Evolutionary conservation across 2,888 invertebrate genomes (phyloP), one percentile per base, ranked within the genome.

Genomic region (Cantharis flavilabris): DNA sequence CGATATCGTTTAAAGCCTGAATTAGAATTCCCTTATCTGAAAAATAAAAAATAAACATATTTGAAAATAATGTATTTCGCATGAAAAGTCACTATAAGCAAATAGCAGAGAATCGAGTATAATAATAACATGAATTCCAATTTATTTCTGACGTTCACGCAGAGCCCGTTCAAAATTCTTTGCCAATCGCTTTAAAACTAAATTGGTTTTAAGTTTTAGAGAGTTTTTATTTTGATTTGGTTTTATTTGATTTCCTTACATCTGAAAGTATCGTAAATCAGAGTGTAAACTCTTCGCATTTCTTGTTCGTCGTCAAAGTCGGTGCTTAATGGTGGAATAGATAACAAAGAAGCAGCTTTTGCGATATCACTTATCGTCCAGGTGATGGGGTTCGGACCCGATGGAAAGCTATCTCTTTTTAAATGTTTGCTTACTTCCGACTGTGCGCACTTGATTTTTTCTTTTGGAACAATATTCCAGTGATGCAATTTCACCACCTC

Each of bases 221-320:
- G 18, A 7, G 18, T 9, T 20, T 23, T 67, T 9, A 4, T 49
- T 49, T 49, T 16, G 16, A 1, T 23, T 11, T 9, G 16, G 23
- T 23, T 20, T n/a, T 3, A 18, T 20, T 64, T 64, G 13, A 18
- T 11, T 20, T 64, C 7, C 93, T 92, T 88, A 94, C 94, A 94
- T 86, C 94, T 89, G 81, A 93, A 92, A 0, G 94, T 93, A 83
- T 94, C 94, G 86, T 94, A 94, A 81, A 94, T 93, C 49, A 94
- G 89, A 0, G 93, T 92, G 83, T 93, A 94, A 23, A 94, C 94
- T 80, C 92, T 89, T 76, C 94, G 88, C 93, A 94, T 94, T 84
- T 94, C 93, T 75, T 93, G 93, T 82, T 94, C 94, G 83, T 94
- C 93, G 1, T 85, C 85, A 81, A 93, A 93, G 14, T 87, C 83